Base-by-base conservation (phyloP, 2,797 vertebrate genomes). In the Poecilia picta region DNA sequence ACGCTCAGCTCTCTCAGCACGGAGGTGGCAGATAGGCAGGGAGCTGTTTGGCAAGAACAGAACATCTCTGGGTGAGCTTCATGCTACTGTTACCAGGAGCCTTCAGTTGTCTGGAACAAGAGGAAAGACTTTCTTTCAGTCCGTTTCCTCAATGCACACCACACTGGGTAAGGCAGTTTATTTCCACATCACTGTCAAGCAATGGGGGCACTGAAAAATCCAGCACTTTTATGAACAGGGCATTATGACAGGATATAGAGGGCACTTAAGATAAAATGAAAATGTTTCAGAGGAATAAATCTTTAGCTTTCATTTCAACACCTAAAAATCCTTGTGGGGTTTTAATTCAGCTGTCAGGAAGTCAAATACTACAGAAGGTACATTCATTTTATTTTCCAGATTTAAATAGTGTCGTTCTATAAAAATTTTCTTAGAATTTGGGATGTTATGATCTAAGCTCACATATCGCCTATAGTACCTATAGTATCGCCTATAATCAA, bases 11-110 rank as follows among this genome's bases (percentile, higher is more conserved):
- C 72, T 81, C 82, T 82, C 83, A 87, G 79, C 79, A 79, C 11
- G 74, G 84, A 85, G 87, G 83, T 78, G 89, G 74, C 81, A 80
- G 80, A 33, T 20, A 84, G 33, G 62, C 57, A 49, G 72, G 45
- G 73, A 79, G 72, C 73, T 39, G 43, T 80, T 89, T 89, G 87
- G 87, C 81, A 79, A 79, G 82, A 82, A 82, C 81, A 86, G 41
- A 45, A 43, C 28, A 64, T 86, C 72, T 90, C 76, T 73, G 72
- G 64, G 41, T 78, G 51, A 8, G 55, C 70, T 82, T 81, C 33
- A 23, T 71, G 72, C 46, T 74, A 72, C 75, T 12, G 49, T 64
- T 59, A 64, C 49, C 62, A 45, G 64, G 53, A 72, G 74, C 25
- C 78, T 76, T 68, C 75, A 53, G 72, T 39, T 77, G 33, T 1